phyloP scores from a whole-genome alignment of 2,888 invertebrate genomes.

The Fragum fragum region DNA sequence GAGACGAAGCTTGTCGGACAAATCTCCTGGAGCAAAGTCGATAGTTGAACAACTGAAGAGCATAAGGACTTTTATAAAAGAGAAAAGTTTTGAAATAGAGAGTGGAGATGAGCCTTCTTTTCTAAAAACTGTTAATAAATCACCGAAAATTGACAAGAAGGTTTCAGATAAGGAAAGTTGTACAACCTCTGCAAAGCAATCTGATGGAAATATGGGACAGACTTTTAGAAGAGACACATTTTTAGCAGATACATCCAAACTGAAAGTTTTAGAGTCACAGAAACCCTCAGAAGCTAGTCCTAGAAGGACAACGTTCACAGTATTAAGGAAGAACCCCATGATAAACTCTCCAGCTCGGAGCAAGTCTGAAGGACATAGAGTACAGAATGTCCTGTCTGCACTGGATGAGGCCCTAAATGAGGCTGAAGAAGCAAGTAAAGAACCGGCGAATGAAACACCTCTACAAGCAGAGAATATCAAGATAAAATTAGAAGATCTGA shows the following conservation, averaged over 20 bases:
- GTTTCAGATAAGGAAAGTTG: not conserved
- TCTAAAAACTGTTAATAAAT: not conserved
- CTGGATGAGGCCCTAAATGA: conserved; percentile 14
- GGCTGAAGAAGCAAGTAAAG: not conserved
- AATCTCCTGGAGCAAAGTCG: conserved; percentile 75
- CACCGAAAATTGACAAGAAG: conserved; percentile 30
- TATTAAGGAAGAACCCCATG: conserved; percentile 47
- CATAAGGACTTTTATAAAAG: conserved; percentile 67
- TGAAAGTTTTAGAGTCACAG: conserved; percentile 53
- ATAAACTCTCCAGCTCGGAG: conserved; percentile 24
- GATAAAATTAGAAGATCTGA: not conserved
- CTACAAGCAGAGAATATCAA: not conserved
- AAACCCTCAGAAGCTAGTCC: conserved; percentile 70
- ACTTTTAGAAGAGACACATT: conserved; percentile 53
- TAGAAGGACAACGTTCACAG: conserved; percentile 74
- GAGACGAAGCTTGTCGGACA: conserved; percentile 55
- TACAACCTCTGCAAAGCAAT: conserved; percentile 41
- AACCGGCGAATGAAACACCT: not conserved
- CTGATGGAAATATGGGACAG: conserved; percentile 35
- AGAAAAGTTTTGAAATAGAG: conserved; percentile 59
- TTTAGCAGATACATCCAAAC: conserved; percentile 47
- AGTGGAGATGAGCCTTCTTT: conserved; percentile 37
- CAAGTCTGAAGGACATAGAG: conserved; percentile 25
- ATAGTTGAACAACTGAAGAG: conserved; percentile 73
- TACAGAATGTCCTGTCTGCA: not conserved